Conservation (phyloP, 2,888 invertebrate species). For the Elegia similella region DNA sequence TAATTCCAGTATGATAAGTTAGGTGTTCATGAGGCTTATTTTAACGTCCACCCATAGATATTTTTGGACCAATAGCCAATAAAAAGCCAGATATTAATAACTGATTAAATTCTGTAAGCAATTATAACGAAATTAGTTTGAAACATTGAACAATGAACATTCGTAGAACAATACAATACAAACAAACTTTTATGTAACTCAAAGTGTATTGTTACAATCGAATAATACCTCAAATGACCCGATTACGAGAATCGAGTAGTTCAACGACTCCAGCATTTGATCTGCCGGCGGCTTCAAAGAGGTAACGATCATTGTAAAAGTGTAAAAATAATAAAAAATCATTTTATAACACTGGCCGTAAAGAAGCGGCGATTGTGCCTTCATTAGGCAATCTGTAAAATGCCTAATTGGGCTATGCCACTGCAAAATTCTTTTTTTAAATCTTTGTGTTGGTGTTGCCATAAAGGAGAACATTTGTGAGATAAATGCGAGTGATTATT, state of each 20-base stretch:
- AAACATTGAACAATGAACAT: too few species aligned
- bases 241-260: not conserved
- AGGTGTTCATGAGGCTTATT: too few species aligned
- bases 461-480: slow-evolving; percentile 3
- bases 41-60: too few species aligned
- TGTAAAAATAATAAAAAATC: slow-evolving; percentile 53
- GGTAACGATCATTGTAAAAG: slow-evolving; percentile 51
- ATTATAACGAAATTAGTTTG: too few species aligned
- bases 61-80: too few species aligned
- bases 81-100: too few species aligned
- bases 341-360: slow-evolving; percentile 43
- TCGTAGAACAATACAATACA: too few species aligned
- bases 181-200: too few species aligned
- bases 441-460: slow-evolving; percentile 7
- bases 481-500: not conserved
- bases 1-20: too few species aligned
- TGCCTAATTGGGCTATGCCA: slow-evolving; percentile 40
- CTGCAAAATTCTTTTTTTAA: not conserved
- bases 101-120: too few species aligned
- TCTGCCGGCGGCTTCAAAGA: slow-evolving; percentile 52
- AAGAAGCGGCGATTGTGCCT: slow-evolving; percentile 50
- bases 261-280: slow-evolving; percentile 13
- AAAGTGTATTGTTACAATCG: not conserved
- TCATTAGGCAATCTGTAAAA: slow-evolving; percentile 52
- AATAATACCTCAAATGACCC: not conserved